Conservation (phyloP, 2,888 invertebrate genomes). For the Scaptomyza caliginosa region DNA sequence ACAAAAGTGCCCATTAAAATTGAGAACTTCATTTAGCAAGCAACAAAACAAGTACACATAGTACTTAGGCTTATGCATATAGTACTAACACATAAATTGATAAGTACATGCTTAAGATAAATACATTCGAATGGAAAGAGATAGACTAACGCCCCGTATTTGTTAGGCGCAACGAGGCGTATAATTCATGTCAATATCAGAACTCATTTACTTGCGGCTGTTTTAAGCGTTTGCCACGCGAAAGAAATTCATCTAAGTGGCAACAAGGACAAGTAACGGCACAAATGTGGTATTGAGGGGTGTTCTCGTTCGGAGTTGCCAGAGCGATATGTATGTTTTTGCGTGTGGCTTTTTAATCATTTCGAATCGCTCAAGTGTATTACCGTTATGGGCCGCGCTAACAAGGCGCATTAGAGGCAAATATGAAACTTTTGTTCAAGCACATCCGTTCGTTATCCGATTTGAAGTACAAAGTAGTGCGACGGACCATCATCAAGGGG, state of each 20-base stretch:
- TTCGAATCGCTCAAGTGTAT: conserved; percentile 55
- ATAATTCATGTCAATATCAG: conserved; percentile 73
- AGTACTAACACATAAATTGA: neutral
- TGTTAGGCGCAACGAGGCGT: conserved; percentile 60
- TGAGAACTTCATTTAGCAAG: conserved; percentile 46
- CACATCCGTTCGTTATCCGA: conserved; percentile 35
- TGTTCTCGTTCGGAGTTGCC: conserved; percentile 4
- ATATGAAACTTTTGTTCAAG: conserved; percentile 57
- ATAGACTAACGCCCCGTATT: conserved; percentile 45
- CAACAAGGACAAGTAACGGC: neutral
- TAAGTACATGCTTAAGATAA: conserved; percentile 1
- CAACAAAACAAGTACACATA: conserved; percentile 10
- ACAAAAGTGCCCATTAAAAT: conserved; percentile 50
- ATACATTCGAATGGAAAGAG: neutral
- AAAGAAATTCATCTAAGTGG: conserved; percentile 52
- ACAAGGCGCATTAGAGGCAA: conserved; percentile 41
- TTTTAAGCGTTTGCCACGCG: conserved; percentile 45
- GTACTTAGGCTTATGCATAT: conserved; percentile 8
- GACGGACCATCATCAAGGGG: conserved; percentile 1
- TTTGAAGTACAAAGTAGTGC: conserved; percentile 5
- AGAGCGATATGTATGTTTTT: conserved; percentile 34
- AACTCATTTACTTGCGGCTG: conserved; percentile 74
- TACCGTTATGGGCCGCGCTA: conserved; percentile 58
- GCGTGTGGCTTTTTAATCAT: conserved; percentile 49
- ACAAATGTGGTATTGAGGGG: too few species aligned